Base-by-base conservation (phyloP, 1,140 invertebrate genomes). In the Cydia strobilella region DNA sequence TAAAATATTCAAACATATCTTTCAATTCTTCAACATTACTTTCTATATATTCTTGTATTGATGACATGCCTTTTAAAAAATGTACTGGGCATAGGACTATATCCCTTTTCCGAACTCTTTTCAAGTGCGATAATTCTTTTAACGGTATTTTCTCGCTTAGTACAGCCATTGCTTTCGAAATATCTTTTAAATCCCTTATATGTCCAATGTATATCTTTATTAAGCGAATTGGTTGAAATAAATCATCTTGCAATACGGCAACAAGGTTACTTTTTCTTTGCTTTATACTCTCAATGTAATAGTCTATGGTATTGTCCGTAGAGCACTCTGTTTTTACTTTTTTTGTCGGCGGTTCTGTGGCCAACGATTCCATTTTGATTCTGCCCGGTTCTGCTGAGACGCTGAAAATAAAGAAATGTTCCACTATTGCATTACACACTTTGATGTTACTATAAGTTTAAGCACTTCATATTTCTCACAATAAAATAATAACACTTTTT, bases 71-170 rank as follows among this genome's bases (percentile, higher is more conserved):
- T 0, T 81, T 77, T 25, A 86, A 74, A 75, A 80, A 81, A 66
- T 62, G 72, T 27, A 76, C 76, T 0, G 93, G 92, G 75, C 94
- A 95, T 13, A 97, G 79, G 10, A 97, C 83, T 7, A 96, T 90
- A 9, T 94, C 92, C n/a, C 89, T 91, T 6, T 94, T 93, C n/a
- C 93, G 93, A 3, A 96, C 95, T 72, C 97, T 94, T 85, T 97
- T 98, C 13, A 98, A 89, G 89, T 97, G 96, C 42, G 93, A 91
- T 20, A 97, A 93, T 18, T 93, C 89, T 2, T 94, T 94, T 31
- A 97, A 88, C 15, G 93, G 95, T 76, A 93, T 80, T 75, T 91
- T 94, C 80, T 92, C 85, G 86, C 94, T 95, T 35, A 96, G 82
- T 63, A 93, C 86, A 35, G 93, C 76, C 25, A 97, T 94, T 0